These are phyloP conservation scores for Muscicapa comitata DNA, from an alignment of 2,797 vertebrate species.

Conservation along the genomic window DNA sequence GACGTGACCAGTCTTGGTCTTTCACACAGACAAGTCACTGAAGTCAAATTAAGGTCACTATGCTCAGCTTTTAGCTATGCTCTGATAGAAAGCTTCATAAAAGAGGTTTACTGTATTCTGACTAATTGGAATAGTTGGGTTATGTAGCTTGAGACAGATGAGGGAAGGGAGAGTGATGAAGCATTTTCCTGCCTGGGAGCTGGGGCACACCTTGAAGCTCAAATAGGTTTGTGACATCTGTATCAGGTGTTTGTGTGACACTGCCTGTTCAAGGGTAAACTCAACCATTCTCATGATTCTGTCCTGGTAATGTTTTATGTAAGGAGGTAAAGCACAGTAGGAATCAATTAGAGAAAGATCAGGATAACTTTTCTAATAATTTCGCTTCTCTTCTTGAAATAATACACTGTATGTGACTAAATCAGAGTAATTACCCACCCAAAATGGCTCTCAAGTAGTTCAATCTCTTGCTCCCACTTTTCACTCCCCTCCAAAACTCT, in stretches of 20 bases:
- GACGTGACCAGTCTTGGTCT: background rate
- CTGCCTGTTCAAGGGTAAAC: background rate
- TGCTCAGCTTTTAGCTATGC: background rate
- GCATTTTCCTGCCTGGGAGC: background rate
- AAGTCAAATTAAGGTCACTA: background rate
- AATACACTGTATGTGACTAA: background rate
- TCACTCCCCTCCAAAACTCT: background rate
- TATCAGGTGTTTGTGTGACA: background rate
- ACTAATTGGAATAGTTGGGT: background rate
- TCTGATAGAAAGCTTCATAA: background rate
- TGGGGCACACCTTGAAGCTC: background rate
- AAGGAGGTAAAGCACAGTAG: background rate
- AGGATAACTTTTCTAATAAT: background rate
- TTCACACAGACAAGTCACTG: background rate
- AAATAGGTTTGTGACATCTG: background rate
- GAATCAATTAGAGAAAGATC: background rate
- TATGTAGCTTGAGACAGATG: background rate
- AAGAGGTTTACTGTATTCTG: background rate
- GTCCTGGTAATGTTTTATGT: background rate
- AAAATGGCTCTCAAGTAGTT: background rate
- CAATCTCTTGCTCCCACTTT: background rate
- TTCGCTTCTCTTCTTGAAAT: background rate
- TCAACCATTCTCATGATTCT: rapidly evolving
- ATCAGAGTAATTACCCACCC: background rate
- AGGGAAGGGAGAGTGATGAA: background rate